These are phyloP conservation scores for Oscheius sp. DNA, from an alignment of 2,888 invertebrate species.

Conservation along the genomic window DNA sequence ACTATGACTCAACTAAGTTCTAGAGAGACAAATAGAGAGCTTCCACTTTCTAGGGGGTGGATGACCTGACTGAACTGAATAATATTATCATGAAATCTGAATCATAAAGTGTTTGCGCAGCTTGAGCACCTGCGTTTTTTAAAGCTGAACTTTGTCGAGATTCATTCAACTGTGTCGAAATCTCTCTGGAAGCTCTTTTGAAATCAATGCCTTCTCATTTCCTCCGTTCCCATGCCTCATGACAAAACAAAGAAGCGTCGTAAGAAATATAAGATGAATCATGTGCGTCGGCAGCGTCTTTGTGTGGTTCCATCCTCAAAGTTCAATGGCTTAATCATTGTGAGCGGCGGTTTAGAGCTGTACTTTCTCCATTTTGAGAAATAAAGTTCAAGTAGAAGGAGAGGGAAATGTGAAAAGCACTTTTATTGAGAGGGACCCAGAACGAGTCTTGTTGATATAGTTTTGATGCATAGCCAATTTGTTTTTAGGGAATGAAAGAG, in stretches of 20 bases:
- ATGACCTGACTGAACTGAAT: neutral
- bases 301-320: constrained; percentile 2
- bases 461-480: neutral
- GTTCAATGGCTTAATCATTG: neutral
- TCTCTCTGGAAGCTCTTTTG: no score
- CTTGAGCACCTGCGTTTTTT: no score
- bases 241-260: neutral
- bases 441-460: no score
- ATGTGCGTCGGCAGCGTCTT: neutral
- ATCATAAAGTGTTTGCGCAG: neutral
- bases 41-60: neutral
- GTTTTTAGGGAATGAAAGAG: neutral
- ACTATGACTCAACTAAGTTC: neutral
- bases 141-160: no score
- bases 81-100: neutral
- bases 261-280: constrained; percentile 8
- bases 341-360: no score
- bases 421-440: no score
- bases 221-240: constrained; percentile 6
- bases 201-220: no score
- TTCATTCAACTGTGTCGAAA: no score
- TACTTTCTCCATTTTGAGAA: no score
- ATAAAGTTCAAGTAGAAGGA: no score
- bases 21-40: neutral
- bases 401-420: no score